Evolutionary conservation across 2,797 vertebrate species (phyloP).

Genomic region (Ficedula albicollis): DNA sequence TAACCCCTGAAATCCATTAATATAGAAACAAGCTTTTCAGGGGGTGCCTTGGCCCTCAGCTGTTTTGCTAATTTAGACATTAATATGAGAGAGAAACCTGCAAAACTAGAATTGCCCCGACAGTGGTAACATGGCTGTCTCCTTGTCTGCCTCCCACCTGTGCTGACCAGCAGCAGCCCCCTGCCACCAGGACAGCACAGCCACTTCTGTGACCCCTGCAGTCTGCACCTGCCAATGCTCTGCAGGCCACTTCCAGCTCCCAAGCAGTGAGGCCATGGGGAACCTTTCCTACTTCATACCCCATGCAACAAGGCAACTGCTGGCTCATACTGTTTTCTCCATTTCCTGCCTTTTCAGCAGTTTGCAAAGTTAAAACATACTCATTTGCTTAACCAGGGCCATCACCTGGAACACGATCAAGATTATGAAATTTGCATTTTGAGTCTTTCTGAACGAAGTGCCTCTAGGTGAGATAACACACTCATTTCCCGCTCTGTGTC

Average conservation of each 20-base stretch:
- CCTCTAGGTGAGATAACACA: slow-evolving; percentile 9
- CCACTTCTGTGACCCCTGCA: background rate
- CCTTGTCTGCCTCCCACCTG: background rate
- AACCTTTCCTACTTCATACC: background rate
- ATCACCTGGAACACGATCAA: background rate
- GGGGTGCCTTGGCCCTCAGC: background rate
- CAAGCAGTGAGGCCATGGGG: background rate
- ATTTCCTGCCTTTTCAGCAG: slow-evolving; percentile 35
- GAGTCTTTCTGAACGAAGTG: background rate
- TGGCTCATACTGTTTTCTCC: background rate
- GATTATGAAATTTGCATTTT: slow-evolving; percentile 7
- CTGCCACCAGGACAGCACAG: background rate
- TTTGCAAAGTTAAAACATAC: background rate
- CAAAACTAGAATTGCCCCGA: background rate
- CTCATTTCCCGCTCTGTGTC: background rate
- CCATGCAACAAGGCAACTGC: background rate
- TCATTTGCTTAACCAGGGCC: background rate
- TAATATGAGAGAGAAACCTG: background rate
- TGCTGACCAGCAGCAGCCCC: background rate
- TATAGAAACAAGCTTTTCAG: background rate
- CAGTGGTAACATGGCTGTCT: background rate
- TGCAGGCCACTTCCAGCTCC: rapidly evolving
- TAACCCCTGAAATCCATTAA: background rate
- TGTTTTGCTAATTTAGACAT: background rate
- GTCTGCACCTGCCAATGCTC: rapidly evolving